A percentile compares a stretch with the other conserved stretches of the same genome.
Evolutionary conservation across 2,797 vertebrate genomes (phyloP).

Genomic region (Acomys russatus): DNA sequence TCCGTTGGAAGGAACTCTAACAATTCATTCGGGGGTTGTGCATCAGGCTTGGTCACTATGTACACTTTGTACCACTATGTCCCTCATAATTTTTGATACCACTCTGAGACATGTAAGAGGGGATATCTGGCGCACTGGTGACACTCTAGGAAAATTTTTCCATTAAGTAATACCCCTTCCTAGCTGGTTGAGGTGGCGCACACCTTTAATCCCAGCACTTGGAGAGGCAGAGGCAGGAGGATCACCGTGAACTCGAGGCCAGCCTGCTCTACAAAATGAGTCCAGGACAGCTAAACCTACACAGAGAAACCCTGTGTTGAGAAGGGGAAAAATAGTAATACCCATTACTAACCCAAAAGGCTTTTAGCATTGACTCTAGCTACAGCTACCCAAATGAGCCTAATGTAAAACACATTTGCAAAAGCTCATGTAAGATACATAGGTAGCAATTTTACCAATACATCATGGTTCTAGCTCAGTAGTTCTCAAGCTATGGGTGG

Average conservation of each 20-base stretch:
- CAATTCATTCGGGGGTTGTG: neutral
- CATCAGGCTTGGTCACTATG: neutral
- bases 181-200: too few species aligned
- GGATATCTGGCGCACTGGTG: neutral
- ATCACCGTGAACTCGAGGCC: too few species aligned
- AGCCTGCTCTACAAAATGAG: too few species aligned
- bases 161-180: neutral
- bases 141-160: neutral
- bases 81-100: too few species aligned
- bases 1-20: neutral
- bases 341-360: neutral
- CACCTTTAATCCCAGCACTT: too few species aligned
- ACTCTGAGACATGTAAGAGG: neutral
- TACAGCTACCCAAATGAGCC: neutral
- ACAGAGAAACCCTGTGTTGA: too few species aligned
- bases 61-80: neutral
- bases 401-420: neutral
- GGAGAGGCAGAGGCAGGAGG: too few species aligned
- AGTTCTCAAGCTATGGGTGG: neutral
- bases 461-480: neutral
- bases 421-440: neutral
- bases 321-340: neutral
- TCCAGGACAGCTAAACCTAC: too few species aligned
- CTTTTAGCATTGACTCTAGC: neutral
- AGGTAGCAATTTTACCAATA: neutral